phyloP scores from a whole-genome alignment of 2,888 invertebrate genomes.

The Caenorhabditis drosophilae region DNA sequence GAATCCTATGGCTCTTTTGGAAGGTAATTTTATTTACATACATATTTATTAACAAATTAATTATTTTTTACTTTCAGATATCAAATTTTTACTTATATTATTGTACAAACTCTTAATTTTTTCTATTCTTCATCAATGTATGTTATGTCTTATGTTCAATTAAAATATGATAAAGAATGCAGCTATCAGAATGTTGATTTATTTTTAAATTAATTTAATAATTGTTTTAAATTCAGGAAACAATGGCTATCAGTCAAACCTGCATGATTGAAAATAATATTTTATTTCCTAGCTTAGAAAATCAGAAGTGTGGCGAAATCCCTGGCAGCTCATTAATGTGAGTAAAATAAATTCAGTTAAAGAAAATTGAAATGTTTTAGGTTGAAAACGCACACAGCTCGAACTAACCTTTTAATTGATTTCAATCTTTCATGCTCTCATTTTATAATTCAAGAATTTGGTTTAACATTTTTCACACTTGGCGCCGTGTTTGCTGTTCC shows the following conservation, averaged over 20 bases:
- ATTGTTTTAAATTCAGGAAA: too few relatives aligned
- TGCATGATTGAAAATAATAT: conserved; percentile 10
- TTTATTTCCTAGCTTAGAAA: background rate
- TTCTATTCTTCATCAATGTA: conserved; percentile 40
- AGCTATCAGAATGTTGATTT: conserved; percentile 11
- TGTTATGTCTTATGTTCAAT: conserved; percentile 34
- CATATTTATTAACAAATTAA: background rate
- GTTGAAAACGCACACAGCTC: background rate
- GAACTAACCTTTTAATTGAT: conserved; percentile 25
- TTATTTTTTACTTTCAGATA: conserved; percentile 6
- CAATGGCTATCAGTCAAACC: conserved; percentile 4
- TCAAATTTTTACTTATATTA: conserved; percentile 29
- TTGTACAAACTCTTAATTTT: conserved; percentile 32
- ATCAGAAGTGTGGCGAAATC: conserved; percentile 2
- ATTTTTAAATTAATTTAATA: too few relatives aligned
- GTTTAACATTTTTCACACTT: conserved; percentile 31
- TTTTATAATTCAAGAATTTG: conserved; percentile 30
- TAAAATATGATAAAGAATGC: conserved; percentile 15
- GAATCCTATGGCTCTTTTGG: conserved; percentile 31
- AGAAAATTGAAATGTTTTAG: conserved; percentile 3
- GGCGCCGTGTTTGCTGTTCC: conserved; percentile 31
- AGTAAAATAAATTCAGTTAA: background rate
- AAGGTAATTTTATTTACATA: background rate
- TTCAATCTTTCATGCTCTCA: conserved; percentile 22
- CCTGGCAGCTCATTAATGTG: background rate